Evolutionary conservation across 2,888 invertebrate genomes (phyloP).

Genomic region (Cosmia trapezina): DNA sequence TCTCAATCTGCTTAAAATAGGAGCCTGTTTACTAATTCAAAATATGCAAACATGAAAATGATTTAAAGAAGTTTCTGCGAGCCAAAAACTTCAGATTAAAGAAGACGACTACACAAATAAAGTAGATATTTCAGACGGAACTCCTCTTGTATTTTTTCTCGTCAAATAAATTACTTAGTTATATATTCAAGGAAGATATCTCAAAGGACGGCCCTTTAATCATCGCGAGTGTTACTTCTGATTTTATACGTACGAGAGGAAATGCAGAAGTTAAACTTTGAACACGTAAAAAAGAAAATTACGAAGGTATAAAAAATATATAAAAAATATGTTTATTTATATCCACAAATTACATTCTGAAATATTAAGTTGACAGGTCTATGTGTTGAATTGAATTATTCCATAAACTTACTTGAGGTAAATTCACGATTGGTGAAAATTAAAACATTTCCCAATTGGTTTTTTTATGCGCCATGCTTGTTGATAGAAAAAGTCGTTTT

Average conservation of each 20-base stretch:
- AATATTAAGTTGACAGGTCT: neutral
- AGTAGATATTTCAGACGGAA: conserved; percentile 38
- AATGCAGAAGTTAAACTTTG: conserved; percentile 43
- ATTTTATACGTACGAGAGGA: conserved; percentile 51
- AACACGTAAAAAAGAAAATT: no score
- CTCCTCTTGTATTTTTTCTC: conserved; percentile 58
- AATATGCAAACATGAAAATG: conserved; percentile 27
- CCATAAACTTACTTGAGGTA: neutral
- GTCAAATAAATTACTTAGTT: conserved; percentile 72
- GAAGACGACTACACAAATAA: conserved; percentile 26
- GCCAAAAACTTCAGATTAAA: conserved; percentile 11
- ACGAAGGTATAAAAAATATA: no score
- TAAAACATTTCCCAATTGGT: neutral
- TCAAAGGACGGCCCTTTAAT: conserved; percentile 70
- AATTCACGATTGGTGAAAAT: neutral
- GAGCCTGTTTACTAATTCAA: conserved; percentile 3
- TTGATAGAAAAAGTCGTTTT: neutral
- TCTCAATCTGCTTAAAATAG: neutral
- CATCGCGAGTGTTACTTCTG: conserved; percentile 70
- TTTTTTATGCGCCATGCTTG: neutral
- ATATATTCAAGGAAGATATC: conserved; percentile 67
- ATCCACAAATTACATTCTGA: no score
- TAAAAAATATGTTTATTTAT: no score
- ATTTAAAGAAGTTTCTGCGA: neutral
- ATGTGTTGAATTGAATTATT: neutral